Evolutionary conservation across 2,888 invertebrate genomes (phyloP).

Genomic region (Neoascia interrupta): DNA sequence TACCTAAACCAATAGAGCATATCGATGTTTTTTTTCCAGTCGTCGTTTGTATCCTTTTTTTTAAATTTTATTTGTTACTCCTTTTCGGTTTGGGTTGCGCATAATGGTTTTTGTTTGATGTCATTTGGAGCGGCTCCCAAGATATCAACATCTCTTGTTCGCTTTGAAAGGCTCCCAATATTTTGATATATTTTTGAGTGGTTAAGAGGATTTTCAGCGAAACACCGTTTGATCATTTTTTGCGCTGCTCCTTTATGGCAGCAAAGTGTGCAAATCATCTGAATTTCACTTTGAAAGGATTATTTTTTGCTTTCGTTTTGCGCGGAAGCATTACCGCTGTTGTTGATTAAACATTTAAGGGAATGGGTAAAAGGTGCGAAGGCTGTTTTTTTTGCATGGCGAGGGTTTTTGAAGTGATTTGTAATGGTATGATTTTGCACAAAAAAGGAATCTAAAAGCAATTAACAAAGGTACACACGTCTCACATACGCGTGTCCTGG

Average conservation of each 20-base stretch:
- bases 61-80: neutral
- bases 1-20: neutral
- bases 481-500: no score
- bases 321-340: no score
- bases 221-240: constrained; percentile 1
- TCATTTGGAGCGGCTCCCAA: neutral
- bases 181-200: constrained; percentile 12
- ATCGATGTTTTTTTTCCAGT: neutral
- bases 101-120: neutral
- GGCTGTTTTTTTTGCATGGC: neutral
- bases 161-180: neutral
- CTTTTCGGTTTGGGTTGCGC: neutral
- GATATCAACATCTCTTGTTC: no score
- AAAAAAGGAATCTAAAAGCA: no score
- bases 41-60: neutral
- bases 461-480: no score
- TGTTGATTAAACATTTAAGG: no score
- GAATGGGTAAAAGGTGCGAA: neutral
- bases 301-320: neutral
- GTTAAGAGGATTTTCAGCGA: constrained; percentile 10
- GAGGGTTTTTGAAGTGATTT: neutral
- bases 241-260: neutral
- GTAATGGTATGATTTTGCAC: neutral
- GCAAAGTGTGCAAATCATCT: neutral
- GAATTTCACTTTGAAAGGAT: constrained; percentile 3